phyloP scores from a whole-genome alignment of 2,113 vertebrate species.

The Ivindomyrus marchei region DNA sequence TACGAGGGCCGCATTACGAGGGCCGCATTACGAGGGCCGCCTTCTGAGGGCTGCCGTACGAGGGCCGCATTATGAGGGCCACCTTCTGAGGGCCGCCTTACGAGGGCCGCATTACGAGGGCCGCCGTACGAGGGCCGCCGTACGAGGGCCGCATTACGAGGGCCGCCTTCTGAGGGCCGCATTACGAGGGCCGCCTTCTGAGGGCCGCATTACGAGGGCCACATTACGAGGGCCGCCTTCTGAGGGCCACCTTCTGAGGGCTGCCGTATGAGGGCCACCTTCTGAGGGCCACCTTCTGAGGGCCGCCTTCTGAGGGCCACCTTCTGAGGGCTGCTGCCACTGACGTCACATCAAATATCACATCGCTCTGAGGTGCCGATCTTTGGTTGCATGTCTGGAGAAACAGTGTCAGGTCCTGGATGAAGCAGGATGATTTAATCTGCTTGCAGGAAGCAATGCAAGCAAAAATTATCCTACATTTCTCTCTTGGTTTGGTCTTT shows the following conservation, averaged over 20 bases:
- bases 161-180: too few relatives aligned
- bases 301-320: too few relatives aligned
- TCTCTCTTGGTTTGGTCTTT: neutral
- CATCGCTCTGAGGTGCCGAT: conserved; percentile 37
- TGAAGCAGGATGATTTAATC: conserved; percentile 11
- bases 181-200: too few relatives aligned
- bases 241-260: neutral
- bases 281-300: too few relatives aligned
- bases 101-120: neutral
- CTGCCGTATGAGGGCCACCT: neutral
- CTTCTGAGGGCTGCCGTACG: neutral
- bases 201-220: too few relatives aligned
- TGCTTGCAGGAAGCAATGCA: neutral
- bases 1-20: too few relatives aligned
- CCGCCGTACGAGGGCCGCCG: too few relatives aligned
- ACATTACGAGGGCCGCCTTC: too few relatives aligned
- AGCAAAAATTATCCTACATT: neutral
- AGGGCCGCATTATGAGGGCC: too few relatives aligned
- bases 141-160: too few relatives aligned
- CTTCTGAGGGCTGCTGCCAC: conserved; percentile 22
- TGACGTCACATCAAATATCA: conserved; percentile 53
- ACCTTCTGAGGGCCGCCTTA: too few relatives aligned
- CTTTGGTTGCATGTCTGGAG: conserved; percentile 7
- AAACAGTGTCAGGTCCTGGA: conserved; percentile 20
- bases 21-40: too few relatives aligned